A percentile compares a stretch with the other conserved stretches of the same genome.
phyloP scores from a whole-genome alignment of 92 coral and sea anemone genomes.

The Umimayanthus chanpuru region DNA sequence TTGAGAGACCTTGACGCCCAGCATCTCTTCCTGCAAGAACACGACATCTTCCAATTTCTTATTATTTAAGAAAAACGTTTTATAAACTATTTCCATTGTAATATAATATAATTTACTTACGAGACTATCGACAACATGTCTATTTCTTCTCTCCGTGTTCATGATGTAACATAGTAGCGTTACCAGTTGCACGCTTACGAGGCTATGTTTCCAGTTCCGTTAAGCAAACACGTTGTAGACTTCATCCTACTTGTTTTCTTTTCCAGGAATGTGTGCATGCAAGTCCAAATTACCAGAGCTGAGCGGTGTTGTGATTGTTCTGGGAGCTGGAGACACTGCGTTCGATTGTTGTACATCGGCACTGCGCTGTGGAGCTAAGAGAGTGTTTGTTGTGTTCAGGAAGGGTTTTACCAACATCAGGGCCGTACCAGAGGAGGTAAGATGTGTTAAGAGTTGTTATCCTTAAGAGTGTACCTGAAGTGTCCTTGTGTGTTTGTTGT shows the following conservation, averaged over 20 bases:
- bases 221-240: not conserved
- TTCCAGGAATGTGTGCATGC: slow-evolving; percentile 95
- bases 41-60: too few species aligned
- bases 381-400: slow-evolving; percentile 95
- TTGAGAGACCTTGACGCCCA: too few species aligned
- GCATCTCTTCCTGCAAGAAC: too few species aligned
- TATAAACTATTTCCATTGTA: not conserved
- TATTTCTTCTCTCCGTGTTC: not conserved
- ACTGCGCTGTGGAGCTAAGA: slow-evolving; percentile 96
- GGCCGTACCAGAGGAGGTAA: slow-evolving; percentile 99
- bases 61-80: too few species aligned
- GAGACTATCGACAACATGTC: too few species aligned
- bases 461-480: slow-evolving; percentile 66
- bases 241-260: not conserved
- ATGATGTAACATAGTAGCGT: not conserved
- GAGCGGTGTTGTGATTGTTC: slow-evolving; percentile 85
- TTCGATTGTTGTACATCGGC: slow-evolving; percentile 99
- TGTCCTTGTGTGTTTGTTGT: too few species aligned
- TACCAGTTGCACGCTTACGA: too few species aligned
- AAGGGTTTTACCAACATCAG: slow-evolving; percentile 96
- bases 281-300: slow-evolving; percentile 86
- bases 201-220: not conserved
- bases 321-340: slow-evolving; percentile 98
- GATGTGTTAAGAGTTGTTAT: slow-evolving; percentile 86
- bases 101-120: not conserved